phyloP scores from a whole-genome alignment of 2,888 invertebrate species.

The Diarsia dahlii region DNA sequence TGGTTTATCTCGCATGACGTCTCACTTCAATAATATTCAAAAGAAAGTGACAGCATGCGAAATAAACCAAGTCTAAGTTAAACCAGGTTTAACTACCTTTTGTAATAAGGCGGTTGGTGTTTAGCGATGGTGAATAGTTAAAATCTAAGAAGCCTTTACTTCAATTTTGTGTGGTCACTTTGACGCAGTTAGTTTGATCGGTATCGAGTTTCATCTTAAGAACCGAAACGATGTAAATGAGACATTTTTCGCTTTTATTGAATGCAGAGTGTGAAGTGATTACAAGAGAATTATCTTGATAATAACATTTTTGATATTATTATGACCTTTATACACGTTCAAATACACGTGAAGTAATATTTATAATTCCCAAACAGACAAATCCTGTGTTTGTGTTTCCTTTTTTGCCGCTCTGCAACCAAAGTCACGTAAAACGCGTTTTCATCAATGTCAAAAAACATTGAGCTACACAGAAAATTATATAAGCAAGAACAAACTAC shows the following conservation, averaged over 20 bases:
- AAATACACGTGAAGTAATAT: not conserved
- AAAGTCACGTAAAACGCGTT: not conserved
- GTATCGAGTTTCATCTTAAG: not conserved
- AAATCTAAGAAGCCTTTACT: not conserved
- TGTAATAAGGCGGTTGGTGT: too few species aligned
- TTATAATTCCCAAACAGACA: not conserved
- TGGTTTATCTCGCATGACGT: too few species aligned
- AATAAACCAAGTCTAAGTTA: too few species aligned
- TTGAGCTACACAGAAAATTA: not conserved
- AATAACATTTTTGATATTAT: not conserved
- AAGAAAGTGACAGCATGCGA: too few species aligned
- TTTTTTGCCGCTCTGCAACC: not conserved
- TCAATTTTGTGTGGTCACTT: not conserved
- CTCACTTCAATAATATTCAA: too few species aligned
- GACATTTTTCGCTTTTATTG: not conserved
- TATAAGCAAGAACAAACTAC: slow-evolving; percentile 8
- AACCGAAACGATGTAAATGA: not conserved
- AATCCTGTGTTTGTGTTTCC: not conserved
- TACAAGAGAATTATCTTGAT: not conserved
- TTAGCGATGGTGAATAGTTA: not conserved
- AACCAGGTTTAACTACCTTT: too few species aligned
- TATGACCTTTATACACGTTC: not conserved
- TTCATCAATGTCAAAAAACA: not conserved
- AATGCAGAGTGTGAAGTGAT: not conserved
- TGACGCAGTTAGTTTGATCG: not conserved